Conservation (phyloP, 1,140 invertebrate species). For the Planococcus citri region DNA sequence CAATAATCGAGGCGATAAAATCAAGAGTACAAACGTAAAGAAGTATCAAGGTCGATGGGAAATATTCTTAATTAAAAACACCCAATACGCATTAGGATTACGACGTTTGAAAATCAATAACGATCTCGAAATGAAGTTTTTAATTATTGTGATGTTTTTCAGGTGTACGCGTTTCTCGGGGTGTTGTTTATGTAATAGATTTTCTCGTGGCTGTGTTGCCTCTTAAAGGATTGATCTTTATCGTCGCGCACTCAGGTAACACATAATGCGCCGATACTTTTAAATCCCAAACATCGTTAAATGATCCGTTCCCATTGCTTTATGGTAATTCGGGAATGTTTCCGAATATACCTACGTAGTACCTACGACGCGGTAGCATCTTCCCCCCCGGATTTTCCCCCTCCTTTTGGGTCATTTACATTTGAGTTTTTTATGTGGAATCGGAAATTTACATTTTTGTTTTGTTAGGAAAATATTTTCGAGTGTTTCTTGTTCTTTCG, state of each 20-base stretch:
- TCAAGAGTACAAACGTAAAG: not conserved
- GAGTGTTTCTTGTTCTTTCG: not conserved
- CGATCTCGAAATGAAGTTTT: not conserved
- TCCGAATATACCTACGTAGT: not conserved
- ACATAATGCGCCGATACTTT: not conserved
- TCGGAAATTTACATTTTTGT: not conserved
- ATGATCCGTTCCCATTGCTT: not conserved
- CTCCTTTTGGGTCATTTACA: not conserved
- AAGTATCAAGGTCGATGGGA: not conserved
- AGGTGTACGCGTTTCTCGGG: not conserved
- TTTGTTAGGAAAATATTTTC: not conserved
- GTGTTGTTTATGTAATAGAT: constrained; percentile 7
- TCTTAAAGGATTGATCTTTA: not conserved
- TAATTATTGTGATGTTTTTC: not conserved
- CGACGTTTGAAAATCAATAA: not conserved
- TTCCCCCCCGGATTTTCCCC: not conserved
- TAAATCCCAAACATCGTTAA: not conserved
- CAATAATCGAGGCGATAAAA: not conserved
- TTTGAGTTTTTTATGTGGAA: not conserved
- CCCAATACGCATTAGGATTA: not conserved
- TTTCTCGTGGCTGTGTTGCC: not conserved
- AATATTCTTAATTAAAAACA: constrained; percentile 1
- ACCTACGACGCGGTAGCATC: not conserved
- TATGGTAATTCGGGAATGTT: not conserved
- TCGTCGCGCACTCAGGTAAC: not conserved